Evolutionary conservation across 2,113 vertebrate species (phyloP).

Genomic region (Myrmophylax atrothorax): DNA sequence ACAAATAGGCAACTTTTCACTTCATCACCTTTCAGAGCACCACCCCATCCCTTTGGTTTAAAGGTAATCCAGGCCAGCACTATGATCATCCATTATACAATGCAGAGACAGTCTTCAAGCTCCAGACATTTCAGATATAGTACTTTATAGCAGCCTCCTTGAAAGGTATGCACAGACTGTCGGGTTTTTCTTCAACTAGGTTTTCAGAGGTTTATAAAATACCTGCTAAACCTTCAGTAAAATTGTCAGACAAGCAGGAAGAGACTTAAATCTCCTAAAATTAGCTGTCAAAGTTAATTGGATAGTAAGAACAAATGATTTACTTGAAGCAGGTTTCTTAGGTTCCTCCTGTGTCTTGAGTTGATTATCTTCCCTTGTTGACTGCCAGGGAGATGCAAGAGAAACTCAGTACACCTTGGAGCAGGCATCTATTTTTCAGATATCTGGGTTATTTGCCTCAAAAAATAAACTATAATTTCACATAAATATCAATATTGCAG

Average conservation of each 20-base stretch:
- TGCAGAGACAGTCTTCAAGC: background rate
- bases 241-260: background rate
- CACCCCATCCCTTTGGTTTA: background rate
- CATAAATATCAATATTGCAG: background rate
- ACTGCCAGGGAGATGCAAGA: background rate
- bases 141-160: background rate
- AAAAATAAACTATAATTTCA: background rate
- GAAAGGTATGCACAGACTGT: background rate
- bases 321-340: background rate
- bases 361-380: background rate
- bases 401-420: background rate
- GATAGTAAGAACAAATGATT: slow-evolving; percentile 16
- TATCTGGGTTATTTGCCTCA: background rate
- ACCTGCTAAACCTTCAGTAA: background rate
- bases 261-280: slow-evolving; percentile 5
- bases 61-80: background rate
- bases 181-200: background rate
- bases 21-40: background rate
- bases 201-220: slow-evolving; percentile 6
- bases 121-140: background rate
- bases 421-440: background rate
- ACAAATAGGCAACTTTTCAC: background rate
- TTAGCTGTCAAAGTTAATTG: slow-evolving; percentile 33
- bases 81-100: background rate
- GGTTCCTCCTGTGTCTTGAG: background rate